Conservation (phyloP, 1,140 invertebrate genomes). For the Atta colombica region DNA sequence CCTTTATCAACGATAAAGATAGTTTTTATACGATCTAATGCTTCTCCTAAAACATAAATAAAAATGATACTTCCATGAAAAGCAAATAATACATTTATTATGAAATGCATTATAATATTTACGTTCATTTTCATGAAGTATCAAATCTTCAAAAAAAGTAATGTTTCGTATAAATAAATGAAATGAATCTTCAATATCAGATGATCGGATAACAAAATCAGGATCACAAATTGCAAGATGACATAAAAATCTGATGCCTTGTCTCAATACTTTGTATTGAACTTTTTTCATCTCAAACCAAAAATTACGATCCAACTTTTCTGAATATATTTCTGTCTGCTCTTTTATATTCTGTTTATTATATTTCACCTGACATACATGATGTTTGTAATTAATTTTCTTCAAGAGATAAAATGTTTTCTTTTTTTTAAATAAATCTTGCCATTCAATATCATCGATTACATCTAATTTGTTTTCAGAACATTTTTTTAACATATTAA, state of each 20-base stretch:
- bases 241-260: constrained; percentile 81
- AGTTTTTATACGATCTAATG: constrained; percentile 69
- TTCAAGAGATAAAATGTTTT: constrained; percentile 24
- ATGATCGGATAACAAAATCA: constrained; percentile 77
- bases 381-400: constrained; percentile 61
- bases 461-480: constrained; percentile 71
- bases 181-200: constrained; percentile 80
- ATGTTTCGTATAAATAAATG: constrained; percentile 80
- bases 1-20: constrained; percentile 67
- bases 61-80: background rate
- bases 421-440: constrained; percentile 23
- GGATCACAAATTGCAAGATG: constrained; percentile 80
- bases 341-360: background rate
- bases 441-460: constrained; percentile 9
- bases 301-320: constrained; percentile 69
- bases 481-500: constrained; percentile 80
- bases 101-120: constrained; percentile 62
- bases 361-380: background rate
- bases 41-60: constrained; percentile 62
- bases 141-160: constrained; percentile 73
- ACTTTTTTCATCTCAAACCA: constrained; percentile 73
- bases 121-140: constrained; percentile 80
- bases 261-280: constrained; percentile 77
- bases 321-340: constrained; percentile 38
- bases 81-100: constrained; percentile 8